Percentiles rank a stretch among this genome's conserved stretches.
phyloP scores from a whole-genome alignment of 2,888 invertebrate genomes.

The Caenorhabditis panamensis region DNA sequence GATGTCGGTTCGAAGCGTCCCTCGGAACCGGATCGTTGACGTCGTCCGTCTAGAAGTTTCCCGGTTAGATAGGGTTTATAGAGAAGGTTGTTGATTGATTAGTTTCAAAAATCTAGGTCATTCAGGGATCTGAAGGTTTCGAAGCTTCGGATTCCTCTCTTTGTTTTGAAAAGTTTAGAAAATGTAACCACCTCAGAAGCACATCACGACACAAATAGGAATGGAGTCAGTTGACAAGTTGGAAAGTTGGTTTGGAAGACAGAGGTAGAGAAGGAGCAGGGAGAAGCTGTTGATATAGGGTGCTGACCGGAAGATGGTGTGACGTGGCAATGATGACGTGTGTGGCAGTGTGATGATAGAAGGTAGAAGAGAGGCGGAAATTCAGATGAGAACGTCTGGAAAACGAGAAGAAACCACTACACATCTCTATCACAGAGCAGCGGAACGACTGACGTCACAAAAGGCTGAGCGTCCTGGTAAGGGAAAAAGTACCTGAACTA shows the following conservation, averaged over 20 bases:
- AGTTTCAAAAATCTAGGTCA: too few species aligned
- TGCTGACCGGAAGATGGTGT: constrained; percentile 41
- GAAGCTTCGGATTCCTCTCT: background rate
- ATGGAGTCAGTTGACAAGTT: too few species aligned
- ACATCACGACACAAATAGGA: constrained; percentile 8
- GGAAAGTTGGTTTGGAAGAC: background rate
- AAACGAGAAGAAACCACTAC: constrained; percentile 29
- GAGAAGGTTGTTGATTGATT: too few species aligned
- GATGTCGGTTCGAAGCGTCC: constrained; percentile 52
- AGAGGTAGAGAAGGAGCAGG: constrained; percentile 15
- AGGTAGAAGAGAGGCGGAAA: constrained; percentile 17
- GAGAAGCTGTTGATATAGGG: constrained; percentile 35
- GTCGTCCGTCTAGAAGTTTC: constrained; percentile 39
- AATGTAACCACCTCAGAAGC: constrained; percentile 21
- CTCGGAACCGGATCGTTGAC: constrained; percentile 52
- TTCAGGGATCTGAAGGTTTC: background rate
- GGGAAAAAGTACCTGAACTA: constrained; percentile 57
- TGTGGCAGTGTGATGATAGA: constrained; percentile 1
- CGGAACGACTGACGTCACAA: too few species aligned
- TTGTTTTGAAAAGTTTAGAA: constrained; percentile 1
- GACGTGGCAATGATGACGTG: constrained; percentile 11
- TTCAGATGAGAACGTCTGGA: constrained; percentile 61
- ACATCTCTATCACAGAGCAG: constrained; percentile 18
- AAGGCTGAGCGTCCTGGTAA: background rate
- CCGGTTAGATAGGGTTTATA: too few species aligned